A percentile compares a stretch with the other conserved stretches of the same genome.
Evolutionary conservation across 1,140 invertebrate genomes (phyloP).

Genomic region (Lepidurus apus): DNA sequence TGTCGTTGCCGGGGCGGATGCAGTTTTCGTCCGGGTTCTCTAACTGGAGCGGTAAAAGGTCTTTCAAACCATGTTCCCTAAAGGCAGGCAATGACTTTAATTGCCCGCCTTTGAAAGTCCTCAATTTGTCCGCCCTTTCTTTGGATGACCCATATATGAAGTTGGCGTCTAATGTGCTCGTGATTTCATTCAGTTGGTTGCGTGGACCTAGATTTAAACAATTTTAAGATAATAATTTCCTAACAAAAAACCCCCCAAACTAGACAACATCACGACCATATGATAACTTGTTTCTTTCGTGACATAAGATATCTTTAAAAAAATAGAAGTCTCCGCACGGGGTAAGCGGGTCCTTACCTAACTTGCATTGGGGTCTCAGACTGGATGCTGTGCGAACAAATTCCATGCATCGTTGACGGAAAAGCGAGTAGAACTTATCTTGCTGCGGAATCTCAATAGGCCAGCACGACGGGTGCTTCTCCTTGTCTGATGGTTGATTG

Average conservation of each 20-base stretch:
- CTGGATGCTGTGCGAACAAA: constrained; percentile 49
- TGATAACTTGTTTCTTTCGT: neutral
- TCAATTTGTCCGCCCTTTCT: constrained; percentile 46
- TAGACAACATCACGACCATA: neutral
- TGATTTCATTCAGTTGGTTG: constrained; percentile 48
- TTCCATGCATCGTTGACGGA: constrained; percentile 51
- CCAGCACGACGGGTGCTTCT: constrained; percentile 44
- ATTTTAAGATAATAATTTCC: neutral
- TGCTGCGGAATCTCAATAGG: constrained; percentile 48
- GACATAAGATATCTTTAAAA: neutral
- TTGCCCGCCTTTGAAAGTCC: constrained; percentile 48
- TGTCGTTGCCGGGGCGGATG: constrained; percentile 46
- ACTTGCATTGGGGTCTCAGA: constrained; percentile 47
- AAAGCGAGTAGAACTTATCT: constrained; percentile 50
- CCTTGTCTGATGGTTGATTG: constrained; percentile 37
- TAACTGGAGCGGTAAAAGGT: constrained; percentile 50
- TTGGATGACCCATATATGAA: constrained; percentile 52
- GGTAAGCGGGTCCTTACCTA: constrained; percentile 45
- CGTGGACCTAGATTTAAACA: constrained; percentile 46
- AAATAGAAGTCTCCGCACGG: neutral
- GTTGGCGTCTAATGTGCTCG: constrained; percentile 50
- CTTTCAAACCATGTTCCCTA: constrained; percentile 47
- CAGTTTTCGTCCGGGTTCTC: constrained; percentile 52
- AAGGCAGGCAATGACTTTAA: constrained; percentile 46
- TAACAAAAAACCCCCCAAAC: neutral